Conservation (phyloP, 30 jellyfish, hydroid and myxozoan genomes). For the Aurelia coerulea region DNA sequence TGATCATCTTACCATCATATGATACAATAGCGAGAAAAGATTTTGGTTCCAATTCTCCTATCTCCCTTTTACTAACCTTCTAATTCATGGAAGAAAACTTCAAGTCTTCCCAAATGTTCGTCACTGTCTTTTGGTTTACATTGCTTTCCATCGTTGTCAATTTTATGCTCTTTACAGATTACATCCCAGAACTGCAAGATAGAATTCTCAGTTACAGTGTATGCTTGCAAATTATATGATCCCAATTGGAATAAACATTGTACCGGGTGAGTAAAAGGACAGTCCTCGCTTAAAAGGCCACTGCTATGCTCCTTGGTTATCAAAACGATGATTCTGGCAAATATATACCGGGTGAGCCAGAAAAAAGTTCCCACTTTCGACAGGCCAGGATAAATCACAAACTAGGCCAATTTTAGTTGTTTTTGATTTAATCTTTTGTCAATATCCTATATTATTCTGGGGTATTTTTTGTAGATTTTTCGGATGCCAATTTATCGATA, state of each 20-base stretch:
- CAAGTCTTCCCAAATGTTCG: conserved; percentile 54
- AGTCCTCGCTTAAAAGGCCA: neutral
- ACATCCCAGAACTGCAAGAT: conserved; percentile 89
- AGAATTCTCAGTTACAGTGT: neutral
- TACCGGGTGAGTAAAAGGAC: neutral
- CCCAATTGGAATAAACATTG: neutral
- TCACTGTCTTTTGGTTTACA: neutral
- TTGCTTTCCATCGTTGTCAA: conserved; percentile 62
- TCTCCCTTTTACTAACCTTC: conserved; percentile 21
- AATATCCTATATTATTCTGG: too few relatives aligned
- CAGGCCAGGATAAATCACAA: too few relatives aligned
- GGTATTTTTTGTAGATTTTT: too few relatives aligned
- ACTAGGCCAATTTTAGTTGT: too few relatives aligned
- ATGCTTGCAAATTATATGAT: neutral
- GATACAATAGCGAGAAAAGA: too few relatives aligned
- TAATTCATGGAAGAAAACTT: conserved; percentile 78
- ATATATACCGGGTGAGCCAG: too few relatives aligned
- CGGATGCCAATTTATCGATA: too few relatives aligned
- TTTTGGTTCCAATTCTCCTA: too few relatives aligned
- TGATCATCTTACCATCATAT: too few relatives aligned
- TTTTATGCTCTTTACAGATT: conserved; percentile 88
- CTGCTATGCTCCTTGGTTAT: neutral
- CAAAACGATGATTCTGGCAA: too few relatives aligned
- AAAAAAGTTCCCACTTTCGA: too few relatives aligned
- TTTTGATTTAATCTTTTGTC: too few relatives aligned